These are phyloP conservation scores for Sarcophilus harrisii DNA, from an alignment of 2,797 vertebrate genomes.

Conservation along the genomic window DNA sequence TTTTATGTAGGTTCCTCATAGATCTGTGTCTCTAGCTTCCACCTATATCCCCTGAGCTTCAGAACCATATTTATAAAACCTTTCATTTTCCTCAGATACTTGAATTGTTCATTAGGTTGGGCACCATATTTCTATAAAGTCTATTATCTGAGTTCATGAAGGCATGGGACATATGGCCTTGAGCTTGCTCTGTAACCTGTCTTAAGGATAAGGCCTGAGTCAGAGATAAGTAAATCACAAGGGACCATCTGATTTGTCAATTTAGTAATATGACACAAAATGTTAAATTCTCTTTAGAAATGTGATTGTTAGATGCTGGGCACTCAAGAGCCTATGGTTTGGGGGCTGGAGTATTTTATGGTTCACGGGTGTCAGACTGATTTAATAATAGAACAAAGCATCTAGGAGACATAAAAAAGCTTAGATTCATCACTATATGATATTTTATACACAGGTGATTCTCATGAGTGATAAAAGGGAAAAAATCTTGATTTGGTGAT, in stretches of 20 bases:
- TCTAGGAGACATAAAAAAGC: not conserved
- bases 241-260: not conserved
- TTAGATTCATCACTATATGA: not conserved
- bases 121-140: not conserved
- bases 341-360: not conserved
- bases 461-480: not conserved
- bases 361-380: not conserved
- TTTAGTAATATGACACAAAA: not conserved
- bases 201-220: not conserved
- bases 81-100: not conserved
- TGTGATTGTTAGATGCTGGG: not conserved
- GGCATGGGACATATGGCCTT: not conserved
- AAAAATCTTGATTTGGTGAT: not conserved
- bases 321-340: not conserved
- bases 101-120: not conserved
- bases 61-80: not conserved
- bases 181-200: not conserved
- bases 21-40: not conserved
- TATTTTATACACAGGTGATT: not conserved
- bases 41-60: not conserved
- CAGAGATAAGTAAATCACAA: not conserved
- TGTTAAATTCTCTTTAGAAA: not conserved
- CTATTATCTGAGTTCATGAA: not conserved
- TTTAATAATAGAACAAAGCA: slow-evolving; percentile 1
- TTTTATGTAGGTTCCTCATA: not conserved